phyloP scores from a whole-genome alignment of 1,140 invertebrate species.

The Bradysia coprophila region DNA sequence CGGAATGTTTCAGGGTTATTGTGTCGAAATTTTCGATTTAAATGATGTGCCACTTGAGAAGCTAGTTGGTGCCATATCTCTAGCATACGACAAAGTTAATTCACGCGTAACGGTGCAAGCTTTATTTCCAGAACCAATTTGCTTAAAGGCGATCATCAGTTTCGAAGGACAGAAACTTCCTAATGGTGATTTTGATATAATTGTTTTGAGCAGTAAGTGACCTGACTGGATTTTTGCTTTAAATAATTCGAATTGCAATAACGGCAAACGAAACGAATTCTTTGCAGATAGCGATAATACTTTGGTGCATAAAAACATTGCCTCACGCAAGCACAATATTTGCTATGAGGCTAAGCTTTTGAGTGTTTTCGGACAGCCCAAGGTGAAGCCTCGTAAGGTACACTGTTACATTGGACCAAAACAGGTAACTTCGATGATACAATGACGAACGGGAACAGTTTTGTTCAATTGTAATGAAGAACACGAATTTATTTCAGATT shows the following conservation, averaged over 20 bases:
- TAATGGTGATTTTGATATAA: slow-evolving; percentile 85
- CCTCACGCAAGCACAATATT: slow-evolving; percentile 62
- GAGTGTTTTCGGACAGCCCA: slow-evolving; percentile 42
- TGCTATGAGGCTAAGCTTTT: slow-evolving; percentile 73
- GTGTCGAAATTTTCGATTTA: slow-evolving; percentile 31
- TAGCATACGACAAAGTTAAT: slow-evolving; percentile 33
- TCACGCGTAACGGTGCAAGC: slow-evolving; percentile 30
- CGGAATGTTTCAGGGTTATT: slow-evolving; percentile 34
- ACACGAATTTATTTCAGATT: slow-evolving; percentile 31
- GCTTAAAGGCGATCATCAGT: slow-evolving; percentile 64
- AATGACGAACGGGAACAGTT: neutral
- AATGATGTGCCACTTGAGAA: slow-evolving; percentile 26
- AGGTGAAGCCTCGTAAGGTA: slow-evolving; percentile 62
- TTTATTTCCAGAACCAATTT: slow-evolving; percentile 37
- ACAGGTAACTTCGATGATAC: slow-evolving; percentile 23
- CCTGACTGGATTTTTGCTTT: slow-evolving; percentile 1
- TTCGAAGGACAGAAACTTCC: slow-evolving; percentile 60
- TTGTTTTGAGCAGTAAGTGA: slow-evolving; percentile 69
- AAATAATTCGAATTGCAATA: neutral
- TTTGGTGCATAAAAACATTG: slow-evolving; percentile 72
- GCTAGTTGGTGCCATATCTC: slow-evolving; percentile 32
- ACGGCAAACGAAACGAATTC: no score
- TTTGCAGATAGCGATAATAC: slow-evolving; percentile 53
- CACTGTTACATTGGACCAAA: slow-evolving; percentile 75
- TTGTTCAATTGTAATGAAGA: neutral